Percentiles rank a stretch among this genome's conserved stretches.
Evolutionary conservation across 2,797 vertebrate genomes (phyloP).

Genomic region (Gallirallus australis): DNA sequence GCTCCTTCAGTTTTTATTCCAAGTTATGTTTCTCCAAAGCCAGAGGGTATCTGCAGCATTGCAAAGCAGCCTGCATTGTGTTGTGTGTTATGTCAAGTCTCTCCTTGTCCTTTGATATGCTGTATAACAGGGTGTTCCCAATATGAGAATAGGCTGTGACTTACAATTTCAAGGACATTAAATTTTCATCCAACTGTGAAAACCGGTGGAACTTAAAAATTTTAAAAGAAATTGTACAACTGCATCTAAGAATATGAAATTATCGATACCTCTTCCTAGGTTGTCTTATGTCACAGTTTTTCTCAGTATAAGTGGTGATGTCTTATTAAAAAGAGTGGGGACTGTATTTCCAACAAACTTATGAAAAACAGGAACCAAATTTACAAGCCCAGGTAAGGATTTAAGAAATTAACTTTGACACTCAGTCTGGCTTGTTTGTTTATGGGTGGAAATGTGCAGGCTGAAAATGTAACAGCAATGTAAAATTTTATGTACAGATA

Average conservation of each 20-base stretch:
- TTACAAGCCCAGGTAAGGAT: background rate
- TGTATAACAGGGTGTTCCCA: background rate
- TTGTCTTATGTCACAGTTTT: background rate
- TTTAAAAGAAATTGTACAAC: background rate
- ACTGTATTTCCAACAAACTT: background rate
- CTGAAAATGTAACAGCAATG: background rate
- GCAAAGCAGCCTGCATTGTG: background rate
- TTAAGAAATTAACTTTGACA: background rate
- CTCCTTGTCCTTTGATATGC: background rate
- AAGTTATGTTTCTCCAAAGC: background rate
- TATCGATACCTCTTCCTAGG: background rate
- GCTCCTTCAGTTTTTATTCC: background rate
- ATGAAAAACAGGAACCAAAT: background rate
- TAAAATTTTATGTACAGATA: background rate
- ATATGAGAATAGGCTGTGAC: accelerated
- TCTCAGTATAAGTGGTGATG: background rate
- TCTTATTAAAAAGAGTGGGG: background rate
- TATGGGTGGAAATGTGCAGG: background rate
- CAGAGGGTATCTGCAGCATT: background rate
- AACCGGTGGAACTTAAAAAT: background rate
- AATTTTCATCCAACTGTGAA: background rate
- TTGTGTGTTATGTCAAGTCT: background rate
- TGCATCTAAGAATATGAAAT: background rate
- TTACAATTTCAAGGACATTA: background rate
- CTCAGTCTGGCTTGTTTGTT: background rate